These are phyloP conservation scores for Amphipyra berbera DNA, from an alignment of 2,888 invertebrate genomes.

Conservation along the genomic window DNA sequence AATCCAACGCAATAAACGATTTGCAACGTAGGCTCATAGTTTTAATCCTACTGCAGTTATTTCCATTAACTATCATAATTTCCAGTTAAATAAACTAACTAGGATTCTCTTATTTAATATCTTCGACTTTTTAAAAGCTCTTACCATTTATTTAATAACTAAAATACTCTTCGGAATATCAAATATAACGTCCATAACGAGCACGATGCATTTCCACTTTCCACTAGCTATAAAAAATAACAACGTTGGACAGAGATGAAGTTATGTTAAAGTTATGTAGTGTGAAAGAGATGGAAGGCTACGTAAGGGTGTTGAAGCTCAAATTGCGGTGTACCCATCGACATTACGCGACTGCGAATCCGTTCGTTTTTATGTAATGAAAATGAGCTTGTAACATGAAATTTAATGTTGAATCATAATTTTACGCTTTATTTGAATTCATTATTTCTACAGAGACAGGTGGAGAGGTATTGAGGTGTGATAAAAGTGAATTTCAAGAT, in stretches of 20 bases:
- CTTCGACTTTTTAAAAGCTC: background rate
- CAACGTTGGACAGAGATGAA: slow-evolving; percentile 51
- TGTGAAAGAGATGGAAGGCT: slow-evolving; percentile 25
- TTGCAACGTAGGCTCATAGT: too few species aligned
- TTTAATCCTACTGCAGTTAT: too few species aligned
- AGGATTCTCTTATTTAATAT: background rate
- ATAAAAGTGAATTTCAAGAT: background rate
- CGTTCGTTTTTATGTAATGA: slow-evolving; percentile 71
- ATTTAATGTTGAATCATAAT: slow-evolving; percentile 57
- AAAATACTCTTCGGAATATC: slow-evolving; percentile 47
- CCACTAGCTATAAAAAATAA: slow-evolving; percentile 65
- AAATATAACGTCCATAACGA: slow-evolving; percentile 58
- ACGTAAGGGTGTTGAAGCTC: slow-evolving; percentile 50
- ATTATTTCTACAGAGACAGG: slow-evolving; percentile 13
- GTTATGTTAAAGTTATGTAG: background rate
- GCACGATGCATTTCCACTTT: slow-evolving; percentile 58
- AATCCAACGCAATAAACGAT: too few species aligned
- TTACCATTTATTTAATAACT: slow-evolving; percentile 29
- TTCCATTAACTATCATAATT: background rate
- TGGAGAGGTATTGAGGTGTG: slow-evolving; percentile 2
- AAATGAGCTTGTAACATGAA: slow-evolving; percentile 65
- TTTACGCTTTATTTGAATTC: slow-evolving; percentile 45
- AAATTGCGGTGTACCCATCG: slow-evolving; percentile 61
- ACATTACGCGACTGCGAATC: slow-evolving; percentile 54
- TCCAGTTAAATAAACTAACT: slow-evolving; percentile 2